These are phyloP conservation scores for Plebejus argus DNA, from an alignment of 2,888 invertebrate species.

Conservation along the genomic window DNA sequence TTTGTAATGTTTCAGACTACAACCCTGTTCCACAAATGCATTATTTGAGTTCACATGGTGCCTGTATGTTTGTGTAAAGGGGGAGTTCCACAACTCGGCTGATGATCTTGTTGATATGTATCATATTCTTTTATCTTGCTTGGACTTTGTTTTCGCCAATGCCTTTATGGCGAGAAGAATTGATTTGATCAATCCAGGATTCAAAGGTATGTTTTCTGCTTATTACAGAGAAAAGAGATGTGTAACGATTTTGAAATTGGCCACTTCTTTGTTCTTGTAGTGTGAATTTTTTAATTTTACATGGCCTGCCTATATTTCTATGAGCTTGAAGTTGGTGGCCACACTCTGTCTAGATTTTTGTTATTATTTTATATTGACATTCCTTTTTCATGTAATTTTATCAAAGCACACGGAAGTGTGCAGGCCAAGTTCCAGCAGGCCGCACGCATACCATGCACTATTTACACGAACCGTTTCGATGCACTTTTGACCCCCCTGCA, in stretches of 20 bases:
- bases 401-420: too few species aligned
- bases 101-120: constrained; percentile 97
- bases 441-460: too few species aligned
- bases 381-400: too few species aligned
- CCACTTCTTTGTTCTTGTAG: too few species aligned
- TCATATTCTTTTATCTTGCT: constrained; percentile 93
- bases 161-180: constrained; percentile 88
- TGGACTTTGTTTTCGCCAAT: constrained; percentile 95
- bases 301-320: too few species aligned
- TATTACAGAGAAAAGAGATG: background rate
- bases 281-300: too few species aligned
- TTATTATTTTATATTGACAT: too few species aligned
- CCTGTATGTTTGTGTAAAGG: constrained; percentile 93
- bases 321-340: too few species aligned
- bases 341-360: too few species aligned
- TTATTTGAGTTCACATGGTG: constrained; percentile 97
- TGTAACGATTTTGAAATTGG: background rate
- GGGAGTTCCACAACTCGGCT: constrained; percentile 91
- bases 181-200: constrained; percentile 92
- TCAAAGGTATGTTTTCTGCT: constrained; percentile 82
- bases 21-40: constrained; percentile 90
- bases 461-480: too few species aligned
- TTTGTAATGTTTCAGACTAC: constrained; percentile 72
- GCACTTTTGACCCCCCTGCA: too few species aligned
- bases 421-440: too few species aligned